A percentile compares a stretch with the other conserved stretches of the same genome.
Conservation (phyloP, 2,113 vertebrate genomes). For the Chlamydotis undulata region DNA sequence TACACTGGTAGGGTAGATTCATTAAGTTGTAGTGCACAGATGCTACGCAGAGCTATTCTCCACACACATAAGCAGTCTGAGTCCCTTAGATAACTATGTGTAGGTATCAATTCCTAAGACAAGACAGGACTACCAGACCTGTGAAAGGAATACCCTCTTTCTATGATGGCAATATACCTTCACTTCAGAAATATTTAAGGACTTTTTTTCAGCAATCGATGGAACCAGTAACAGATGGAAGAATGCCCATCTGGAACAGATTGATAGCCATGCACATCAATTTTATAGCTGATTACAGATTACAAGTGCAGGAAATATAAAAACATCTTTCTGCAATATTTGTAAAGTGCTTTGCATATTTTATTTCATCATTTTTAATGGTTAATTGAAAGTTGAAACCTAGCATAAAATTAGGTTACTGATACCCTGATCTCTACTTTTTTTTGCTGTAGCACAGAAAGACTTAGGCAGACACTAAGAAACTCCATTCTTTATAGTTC, state of each 20-base stretch:
- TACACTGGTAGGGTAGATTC: not conserved
- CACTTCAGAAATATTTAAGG: not conserved
- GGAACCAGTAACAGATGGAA: not conserved
- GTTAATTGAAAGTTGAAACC: not conserved
- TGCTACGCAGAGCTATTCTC: not conserved
- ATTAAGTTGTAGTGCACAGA: not conserved
- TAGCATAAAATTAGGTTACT: not conserved
- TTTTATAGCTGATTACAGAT: not conserved
- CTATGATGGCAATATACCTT: not conserved
- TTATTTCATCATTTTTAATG: not conserved
- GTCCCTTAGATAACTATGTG: not conserved
- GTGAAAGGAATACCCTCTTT: rapidly evolving
- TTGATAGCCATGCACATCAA: not conserved
- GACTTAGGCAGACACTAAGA: not conserved
- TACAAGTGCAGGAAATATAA: not conserved
- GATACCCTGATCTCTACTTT: not conserved
- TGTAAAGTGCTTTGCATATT: not conserved
- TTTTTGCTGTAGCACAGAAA: not conserved
- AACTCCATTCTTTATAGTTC: not conserved
- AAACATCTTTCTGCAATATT: not conserved
- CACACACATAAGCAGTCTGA: not conserved
- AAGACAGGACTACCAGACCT: not conserved
- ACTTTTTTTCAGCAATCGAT: not conserved
- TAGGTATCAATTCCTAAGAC: not conserved
- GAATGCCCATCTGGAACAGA: not conserved